Evolutionary conservation across 2,113 vertebrate genomes (phyloP), one percentile per base, ranked within the genome.

Genomic region (Ammospiza nelsoni): DNA sequence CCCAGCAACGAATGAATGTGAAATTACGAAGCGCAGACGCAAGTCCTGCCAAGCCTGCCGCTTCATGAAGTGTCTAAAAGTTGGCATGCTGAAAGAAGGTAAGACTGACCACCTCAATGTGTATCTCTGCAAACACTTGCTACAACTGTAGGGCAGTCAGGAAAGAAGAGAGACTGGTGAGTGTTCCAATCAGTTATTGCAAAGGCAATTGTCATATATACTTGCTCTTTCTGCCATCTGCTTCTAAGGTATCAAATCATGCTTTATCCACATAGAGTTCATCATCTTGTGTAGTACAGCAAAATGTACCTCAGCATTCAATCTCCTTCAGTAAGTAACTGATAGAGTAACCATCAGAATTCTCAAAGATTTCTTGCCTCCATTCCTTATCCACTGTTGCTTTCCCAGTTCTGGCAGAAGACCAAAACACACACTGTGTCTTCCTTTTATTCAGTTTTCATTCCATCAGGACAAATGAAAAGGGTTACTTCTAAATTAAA

Each of bases 61-160:
- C 97, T 99, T 99, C 98, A 99, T 99, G 99, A 99, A 99, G 98
- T 99, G 99, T 98, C 98, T 99, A 96, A 99, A 99, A 97, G 99
- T 99, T 91, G 99, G 99, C 96, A 99, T 99, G 99, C 98, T 99
- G 98, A 99, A 99, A 96, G 99, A 99, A 99, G 99, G 99, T 99
- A 99, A 99, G 98, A 29, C 86, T 43, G 37, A 15, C 61, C 27
- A 10, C 9, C 39, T 76, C 74, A 68, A 2, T 72, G 29, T 9
- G 6, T 68, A 7, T 52, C 25, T 86, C 18, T 69, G 33, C 17
- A 87, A 90, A 92, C 15, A 5, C 15, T 39, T 61, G 58, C 49
- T 69, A 33, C 75, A 63, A 1, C 29, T 61, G 17, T 65, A 95
- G 67, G 75, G 79, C 91, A 94, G 22, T 78, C 66, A 91, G 68